phyloP scores from a whole-genome alignment of 1,140 invertebrate genomes.

The Sycophaga agraensis region DNA sequence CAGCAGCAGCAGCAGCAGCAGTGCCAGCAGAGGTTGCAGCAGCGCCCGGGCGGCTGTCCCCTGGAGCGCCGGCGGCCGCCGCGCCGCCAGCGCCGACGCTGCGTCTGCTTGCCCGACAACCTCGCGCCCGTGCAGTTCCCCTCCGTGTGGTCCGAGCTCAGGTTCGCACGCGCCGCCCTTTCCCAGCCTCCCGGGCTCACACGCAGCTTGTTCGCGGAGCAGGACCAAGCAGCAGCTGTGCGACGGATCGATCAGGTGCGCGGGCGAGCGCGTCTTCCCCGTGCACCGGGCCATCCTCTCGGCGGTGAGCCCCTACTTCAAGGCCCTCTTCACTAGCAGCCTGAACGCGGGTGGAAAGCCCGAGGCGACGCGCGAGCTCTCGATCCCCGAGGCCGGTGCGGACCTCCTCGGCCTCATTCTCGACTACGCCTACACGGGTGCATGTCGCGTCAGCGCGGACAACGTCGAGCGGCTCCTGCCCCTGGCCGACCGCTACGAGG shows the following conservation, averaged over 20 bases:
- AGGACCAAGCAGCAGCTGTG: slow-evolving; percentile 73
- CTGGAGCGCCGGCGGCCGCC: no score
- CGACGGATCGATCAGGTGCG: slow-evolving; percentile 75
- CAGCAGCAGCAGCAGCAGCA: slow-evolving; percentile 6
- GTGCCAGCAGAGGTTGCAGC: background rate
- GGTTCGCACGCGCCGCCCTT: slow-evolving; percentile 34
- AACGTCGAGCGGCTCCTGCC: slow-evolving; percentile 78
- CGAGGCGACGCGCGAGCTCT: slow-evolving; percentile 59
- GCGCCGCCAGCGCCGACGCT: slow-evolving; percentile 10
- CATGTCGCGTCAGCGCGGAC: slow-evolving; percentile 68
- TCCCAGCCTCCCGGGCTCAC: no score
- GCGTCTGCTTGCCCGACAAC: slow-evolving; percentile 45
- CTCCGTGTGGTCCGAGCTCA: slow-evolving; percentile 65
- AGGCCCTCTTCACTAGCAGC: slow-evolving; percentile 77
- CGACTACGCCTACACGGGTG: slow-evolving; percentile 79
- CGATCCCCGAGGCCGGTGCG: slow-evolving; percentile 69
- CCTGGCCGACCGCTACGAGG: slow-evolving; percentile 76
- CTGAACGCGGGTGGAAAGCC: slow-evolving; percentile 60
- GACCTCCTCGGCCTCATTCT: slow-evolving; percentile 73
- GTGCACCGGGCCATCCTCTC: slow-evolving; percentile 82
- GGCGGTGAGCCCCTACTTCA: slow-evolving; percentile 83
- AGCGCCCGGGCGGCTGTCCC: background rate
- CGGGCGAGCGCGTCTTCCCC: slow-evolving; percentile 68
- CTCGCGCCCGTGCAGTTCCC: slow-evolving; percentile 61
- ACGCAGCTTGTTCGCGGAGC: background rate